Conservation (phyloP, 2,113 vertebrate genomes). For the Tympanuchus pallidicinctus region DNA sequence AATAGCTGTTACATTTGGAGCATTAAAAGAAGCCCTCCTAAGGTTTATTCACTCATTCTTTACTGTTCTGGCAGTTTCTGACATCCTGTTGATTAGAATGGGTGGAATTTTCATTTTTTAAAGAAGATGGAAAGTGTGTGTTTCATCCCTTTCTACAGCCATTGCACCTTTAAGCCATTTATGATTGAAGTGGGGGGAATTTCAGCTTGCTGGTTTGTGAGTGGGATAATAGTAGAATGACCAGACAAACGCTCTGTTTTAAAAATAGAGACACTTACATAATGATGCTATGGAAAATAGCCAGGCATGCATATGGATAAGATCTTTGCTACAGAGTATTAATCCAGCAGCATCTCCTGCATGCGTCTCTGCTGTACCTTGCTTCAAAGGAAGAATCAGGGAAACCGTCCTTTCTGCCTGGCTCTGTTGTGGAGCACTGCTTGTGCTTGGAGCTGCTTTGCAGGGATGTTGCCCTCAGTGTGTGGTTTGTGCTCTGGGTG, state of each 20-base stretch:
- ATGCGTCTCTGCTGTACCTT: neutral
- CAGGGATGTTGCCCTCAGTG: neutral
- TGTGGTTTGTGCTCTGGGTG: neutral
- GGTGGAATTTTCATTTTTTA: neutral
- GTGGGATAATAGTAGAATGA: slow-evolving; percentile 9
- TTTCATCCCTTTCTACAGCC: neutral
- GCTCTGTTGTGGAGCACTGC: neutral
- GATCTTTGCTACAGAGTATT: neutral
- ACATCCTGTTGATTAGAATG: neutral
- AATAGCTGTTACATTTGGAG: neutral
- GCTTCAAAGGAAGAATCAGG: neutral
- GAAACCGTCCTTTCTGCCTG: neutral
- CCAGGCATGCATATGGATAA: neutral
- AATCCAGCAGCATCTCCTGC: neutral
- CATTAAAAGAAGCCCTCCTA: neutral
- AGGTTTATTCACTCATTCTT: neutral
- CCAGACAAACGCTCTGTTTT: slow-evolving; percentile 26
- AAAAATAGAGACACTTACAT: slow-evolving; percentile 32
- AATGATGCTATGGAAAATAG: neutral
- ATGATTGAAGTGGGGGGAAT: slow-evolving; percentile 19
- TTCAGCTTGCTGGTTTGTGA: neutral
- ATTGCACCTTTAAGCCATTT: neutral
- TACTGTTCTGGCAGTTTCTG: neutral
- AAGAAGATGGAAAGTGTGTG: neutral
- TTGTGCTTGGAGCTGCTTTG: neutral